A percentile compares a stretch with the other conserved stretches of the same genome.
Evolutionary conservation across 2,888 invertebrate species (phyloP).

Genomic region (Aphodius sticticus): DNA sequence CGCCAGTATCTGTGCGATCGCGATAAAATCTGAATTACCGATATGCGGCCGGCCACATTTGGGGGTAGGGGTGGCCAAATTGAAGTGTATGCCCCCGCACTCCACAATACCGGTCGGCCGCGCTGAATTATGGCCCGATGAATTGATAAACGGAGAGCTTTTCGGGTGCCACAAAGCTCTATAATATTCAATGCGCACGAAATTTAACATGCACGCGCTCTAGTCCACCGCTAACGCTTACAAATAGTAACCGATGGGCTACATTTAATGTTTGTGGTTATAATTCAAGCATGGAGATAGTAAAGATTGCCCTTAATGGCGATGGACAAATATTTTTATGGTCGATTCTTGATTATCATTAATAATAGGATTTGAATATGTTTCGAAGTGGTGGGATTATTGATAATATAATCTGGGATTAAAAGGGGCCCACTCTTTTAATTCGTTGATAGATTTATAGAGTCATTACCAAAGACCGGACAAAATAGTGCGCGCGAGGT

Average conservation of each 20-base stretch:
- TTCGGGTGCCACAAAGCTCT: not conserved
- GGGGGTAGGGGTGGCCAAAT: not conserved
- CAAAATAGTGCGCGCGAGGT: too few relatives aligned
- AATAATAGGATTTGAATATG: not conserved
- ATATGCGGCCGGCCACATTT: not conserved
- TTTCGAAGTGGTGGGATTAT: not conserved
- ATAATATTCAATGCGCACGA: not conserved
- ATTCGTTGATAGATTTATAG: too few relatives aligned
- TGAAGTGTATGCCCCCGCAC: not conserved
- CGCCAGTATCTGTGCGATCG: not conserved
- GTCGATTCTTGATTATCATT: not conserved
- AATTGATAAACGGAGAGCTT: not conserved
- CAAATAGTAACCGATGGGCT: not conserved
- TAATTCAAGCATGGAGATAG: not conserved
- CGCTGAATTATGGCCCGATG: not conserved
- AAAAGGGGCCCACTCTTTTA: too few relatives aligned
- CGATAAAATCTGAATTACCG: constrained; percentile 4
- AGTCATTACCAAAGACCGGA: too few relatives aligned
- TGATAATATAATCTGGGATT: too few relatives aligned
- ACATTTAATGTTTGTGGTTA: not conserved
- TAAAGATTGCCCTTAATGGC: not conserved
- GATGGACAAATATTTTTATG: not conserved
- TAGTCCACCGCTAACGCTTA: not conserved
- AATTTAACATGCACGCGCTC: not conserved
- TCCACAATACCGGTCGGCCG: not conserved